These are phyloP conservation scores for Leucophenga varia DNA, from an alignment of 1,140 invertebrate genomes.

Conservation along the genomic window DNA sequence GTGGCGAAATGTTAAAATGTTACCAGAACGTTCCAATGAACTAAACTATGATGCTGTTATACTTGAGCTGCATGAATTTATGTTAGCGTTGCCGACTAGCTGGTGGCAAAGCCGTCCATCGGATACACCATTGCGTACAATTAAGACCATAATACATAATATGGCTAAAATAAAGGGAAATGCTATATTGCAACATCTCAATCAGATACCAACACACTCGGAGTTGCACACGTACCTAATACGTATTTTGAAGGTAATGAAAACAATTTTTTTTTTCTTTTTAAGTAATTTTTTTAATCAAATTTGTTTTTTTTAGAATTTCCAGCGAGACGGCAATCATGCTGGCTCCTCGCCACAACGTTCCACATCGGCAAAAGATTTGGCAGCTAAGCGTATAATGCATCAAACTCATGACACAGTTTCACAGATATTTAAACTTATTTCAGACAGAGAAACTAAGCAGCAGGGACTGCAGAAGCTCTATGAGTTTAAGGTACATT, in stretches of 20 bases:
- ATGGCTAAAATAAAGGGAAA: conserved; percentile 77
- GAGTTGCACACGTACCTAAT: conserved; percentile 80
- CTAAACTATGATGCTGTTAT: conserved; percentile 75
- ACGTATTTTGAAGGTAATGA: conserved; percentile 69
- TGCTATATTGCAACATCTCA: conserved; percentile 75
- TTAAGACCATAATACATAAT: conserved; percentile 89
- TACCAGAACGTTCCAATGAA: conserved; percentile 71
- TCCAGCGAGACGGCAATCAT: conserved; percentile 45
- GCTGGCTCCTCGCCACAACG: conserved; percentile 40
- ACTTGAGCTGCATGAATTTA: conserved; percentile 74
- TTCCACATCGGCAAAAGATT: conserved; percentile 34
- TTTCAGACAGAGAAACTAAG: conserved; percentile 85
- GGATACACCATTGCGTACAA: conserved; percentile 78
- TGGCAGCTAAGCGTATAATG: conserved; percentile 57
- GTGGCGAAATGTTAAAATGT: conserved; percentile 77
- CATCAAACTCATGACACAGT: conserved; percentile 75
- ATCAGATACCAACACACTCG: conserved; percentile 78
- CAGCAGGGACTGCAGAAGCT: conserved; percentile 83
- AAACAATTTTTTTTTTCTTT: conserved; percentile 1
- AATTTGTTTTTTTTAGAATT: conserved; percentile 31
- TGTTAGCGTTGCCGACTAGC: conserved; percentile 71
- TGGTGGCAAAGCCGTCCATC: conserved; percentile 73
- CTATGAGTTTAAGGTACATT: conserved; percentile 74
- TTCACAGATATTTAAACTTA: conserved; percentile 89
- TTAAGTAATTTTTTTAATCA: not conserved